Evolutionary conservation across 2,797 vertebrate species (phyloP).

Genomic region (Parauchenoglanis ngamensis): DNA sequence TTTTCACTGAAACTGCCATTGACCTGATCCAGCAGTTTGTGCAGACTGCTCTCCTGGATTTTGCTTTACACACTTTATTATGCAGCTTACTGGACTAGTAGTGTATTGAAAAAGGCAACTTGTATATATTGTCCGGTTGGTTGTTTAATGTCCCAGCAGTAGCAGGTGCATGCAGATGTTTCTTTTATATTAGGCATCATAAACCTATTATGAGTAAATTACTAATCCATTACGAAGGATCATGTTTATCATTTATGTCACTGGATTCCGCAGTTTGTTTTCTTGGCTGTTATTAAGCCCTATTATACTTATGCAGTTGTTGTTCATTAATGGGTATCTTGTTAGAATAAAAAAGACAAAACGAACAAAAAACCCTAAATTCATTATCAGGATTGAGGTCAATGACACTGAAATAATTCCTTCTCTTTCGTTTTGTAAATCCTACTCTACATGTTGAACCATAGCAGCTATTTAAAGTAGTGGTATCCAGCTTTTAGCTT

Average conservation of each 20-base stretch:
- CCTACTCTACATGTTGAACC: background rate
- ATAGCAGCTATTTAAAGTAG: background rate
- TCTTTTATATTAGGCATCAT: background rate
- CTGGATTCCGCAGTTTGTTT: background rate
- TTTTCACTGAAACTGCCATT: background rate
- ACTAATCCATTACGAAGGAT: background rate
- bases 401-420: background rate
- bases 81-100: background rate
- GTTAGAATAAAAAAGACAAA: background rate
- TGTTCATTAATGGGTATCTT: background rate
- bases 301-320: background rate
- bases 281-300: background rate
- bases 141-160: background rate
- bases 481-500: background rate
- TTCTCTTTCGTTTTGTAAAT: background rate
- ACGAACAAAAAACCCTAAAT: background rate
- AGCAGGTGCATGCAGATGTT: background rate
- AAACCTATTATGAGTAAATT: background rate
- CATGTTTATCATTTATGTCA: background rate
- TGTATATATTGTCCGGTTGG: background rate
- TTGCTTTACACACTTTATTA: background rate
- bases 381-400: background rate
- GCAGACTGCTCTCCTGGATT: background rate
- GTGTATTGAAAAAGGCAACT: background rate
- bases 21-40: background rate